Conservation (phyloP, 2,888 invertebrate genomes). For the Ophraella communa region DNA sequence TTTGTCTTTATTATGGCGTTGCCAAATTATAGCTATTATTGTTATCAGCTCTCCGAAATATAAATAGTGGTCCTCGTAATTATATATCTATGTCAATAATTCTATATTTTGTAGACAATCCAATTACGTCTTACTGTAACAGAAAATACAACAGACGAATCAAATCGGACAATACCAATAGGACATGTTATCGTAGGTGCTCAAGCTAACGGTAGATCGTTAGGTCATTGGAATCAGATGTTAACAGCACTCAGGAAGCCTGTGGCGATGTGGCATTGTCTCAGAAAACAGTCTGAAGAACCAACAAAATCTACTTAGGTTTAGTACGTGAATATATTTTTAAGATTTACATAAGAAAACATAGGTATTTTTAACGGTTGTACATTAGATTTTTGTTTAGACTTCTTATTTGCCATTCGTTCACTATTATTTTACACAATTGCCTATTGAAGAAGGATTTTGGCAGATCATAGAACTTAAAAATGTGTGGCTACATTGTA, state of each 20-base stretch:
- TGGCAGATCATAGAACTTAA: no score
- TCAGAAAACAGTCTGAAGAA: slow-evolving; percentile 61
- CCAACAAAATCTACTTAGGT: slow-evolving; percentile 10
- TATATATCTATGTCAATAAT: background rate
- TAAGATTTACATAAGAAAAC: background rate
- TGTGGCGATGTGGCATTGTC: slow-evolving; percentile 84
- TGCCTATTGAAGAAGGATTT: no score
- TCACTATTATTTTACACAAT: no score
- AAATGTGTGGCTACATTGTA: no score
- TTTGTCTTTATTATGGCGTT: no score
- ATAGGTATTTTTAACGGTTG: no score
- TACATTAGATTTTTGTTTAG: no score
- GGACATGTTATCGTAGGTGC: slow-evolving; percentile 83
- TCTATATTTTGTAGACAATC: slow-evolving; percentile 65
- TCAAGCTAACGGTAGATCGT: slow-evolving; percentile 73
- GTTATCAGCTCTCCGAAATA: no score
- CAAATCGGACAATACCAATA: slow-evolving; percentile 68
- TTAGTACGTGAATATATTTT: background rate
- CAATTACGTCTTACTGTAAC: slow-evolving; percentile 76
- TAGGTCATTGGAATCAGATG: slow-evolving; percentile 87
- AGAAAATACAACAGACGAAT: slow-evolving; percentile 58
- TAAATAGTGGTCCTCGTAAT: no score
- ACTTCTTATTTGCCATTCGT: no score
- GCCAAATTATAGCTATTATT: no score
- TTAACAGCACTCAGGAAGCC: slow-evolving; percentile 79